phyloP scores from a whole-genome alignment of 2,888 invertebrate genomes.

The Dusona sp. region DNA sequence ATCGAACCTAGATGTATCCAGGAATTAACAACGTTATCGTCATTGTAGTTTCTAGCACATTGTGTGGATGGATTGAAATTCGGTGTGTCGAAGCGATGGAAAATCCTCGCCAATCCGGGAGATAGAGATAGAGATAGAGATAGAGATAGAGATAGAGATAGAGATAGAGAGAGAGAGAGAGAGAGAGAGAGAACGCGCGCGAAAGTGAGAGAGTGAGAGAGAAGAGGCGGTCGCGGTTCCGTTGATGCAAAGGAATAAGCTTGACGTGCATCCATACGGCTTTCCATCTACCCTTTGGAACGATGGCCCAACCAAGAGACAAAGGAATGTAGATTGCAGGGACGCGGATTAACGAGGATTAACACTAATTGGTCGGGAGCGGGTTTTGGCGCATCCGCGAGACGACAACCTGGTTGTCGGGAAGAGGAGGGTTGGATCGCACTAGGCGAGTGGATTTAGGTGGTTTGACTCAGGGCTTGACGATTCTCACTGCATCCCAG shows the following conservation, averaged over 20 bases:
- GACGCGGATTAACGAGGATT: slow-evolving; percentile 80
- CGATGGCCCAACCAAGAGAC: slow-evolving; percentile 70
- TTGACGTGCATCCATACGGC: slow-evolving; percentile 64
- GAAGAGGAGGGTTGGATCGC: not conserved
- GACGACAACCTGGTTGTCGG: slow-evolving; percentile 38
- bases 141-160: not conserved
- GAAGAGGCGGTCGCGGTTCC: slow-evolving; percentile 8
- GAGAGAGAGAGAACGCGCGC: not conserved
- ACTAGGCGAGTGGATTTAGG: slow-evolving; percentile 9
- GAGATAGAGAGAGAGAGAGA: not conserved
- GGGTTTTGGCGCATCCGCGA: slow-evolving; percentile 49
- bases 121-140: not conserved
- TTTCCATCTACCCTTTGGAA: slow-evolving; percentile 65
- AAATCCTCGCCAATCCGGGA: slow-evolving; percentile 13
- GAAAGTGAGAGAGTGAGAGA: not conserved
- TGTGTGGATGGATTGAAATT: slow-evolving; percentile 53
- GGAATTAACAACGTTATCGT: slow-evolving; percentile 60
- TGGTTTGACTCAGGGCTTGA: slow-evolving; percentile 22
- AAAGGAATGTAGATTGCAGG: slow-evolving; percentile 81
- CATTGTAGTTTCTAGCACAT: slow-evolving; percentile 47
- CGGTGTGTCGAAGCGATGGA: slow-evolving; percentile 48
- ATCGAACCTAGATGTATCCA: slow-evolving; percentile 21
- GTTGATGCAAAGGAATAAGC: slow-evolving; percentile 59
- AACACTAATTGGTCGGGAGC: slow-evolving; percentile 81
- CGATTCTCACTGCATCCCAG: slow-evolving; percentile 16